phyloP scores from a whole-genome alignment of 2,113 vertebrate species.

The Micromys minutus region DNA sequence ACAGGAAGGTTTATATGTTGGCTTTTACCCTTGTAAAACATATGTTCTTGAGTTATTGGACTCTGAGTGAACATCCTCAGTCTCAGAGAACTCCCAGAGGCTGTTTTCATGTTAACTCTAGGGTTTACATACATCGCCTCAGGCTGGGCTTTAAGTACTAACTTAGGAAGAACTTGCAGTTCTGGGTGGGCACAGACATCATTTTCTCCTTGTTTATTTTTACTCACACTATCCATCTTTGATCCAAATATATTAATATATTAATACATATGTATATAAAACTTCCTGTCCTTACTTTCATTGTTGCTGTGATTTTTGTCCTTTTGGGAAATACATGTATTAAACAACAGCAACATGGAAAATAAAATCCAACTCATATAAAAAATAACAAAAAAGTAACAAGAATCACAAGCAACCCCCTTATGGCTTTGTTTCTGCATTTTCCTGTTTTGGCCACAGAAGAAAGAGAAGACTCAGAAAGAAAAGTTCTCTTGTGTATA shows the following conservation, averaged over 20 bases:
- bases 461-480: conserved; percentile 42
- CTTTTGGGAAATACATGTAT: conserved; percentile 44
- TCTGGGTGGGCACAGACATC: conserved; percentile 78
- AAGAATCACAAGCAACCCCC: background rate
- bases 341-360: conserved; percentile 50
- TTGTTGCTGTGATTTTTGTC: conserved; percentile 57
- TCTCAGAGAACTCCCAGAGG: conserved; percentile 68
- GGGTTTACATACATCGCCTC: conserved; percentile 67
- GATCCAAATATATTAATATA: too few relatives aligned
- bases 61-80: conserved; percentile 71
- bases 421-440: conserved; percentile 49
- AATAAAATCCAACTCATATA: conserved; percentile 60
- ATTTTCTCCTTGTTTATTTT: conserved; percentile 55
- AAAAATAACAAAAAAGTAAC: conserved; percentile 37
- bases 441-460: conserved; percentile 54
- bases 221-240: background rate
- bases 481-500: background rate
- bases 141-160: conserved; percentile 75
- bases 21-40: conserved; percentile 74
- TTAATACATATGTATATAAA: too few relatives aligned
- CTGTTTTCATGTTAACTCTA: conserved; percentile 72
- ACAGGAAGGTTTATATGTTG: conserved; percentile 78
- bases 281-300: background rate
- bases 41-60: conserved; percentile 76
- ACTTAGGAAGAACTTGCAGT: conserved; percentile 68